Conservation (phyloP, 2,888 invertebrate genomes). For the Danaus chrysippus region DNA sequence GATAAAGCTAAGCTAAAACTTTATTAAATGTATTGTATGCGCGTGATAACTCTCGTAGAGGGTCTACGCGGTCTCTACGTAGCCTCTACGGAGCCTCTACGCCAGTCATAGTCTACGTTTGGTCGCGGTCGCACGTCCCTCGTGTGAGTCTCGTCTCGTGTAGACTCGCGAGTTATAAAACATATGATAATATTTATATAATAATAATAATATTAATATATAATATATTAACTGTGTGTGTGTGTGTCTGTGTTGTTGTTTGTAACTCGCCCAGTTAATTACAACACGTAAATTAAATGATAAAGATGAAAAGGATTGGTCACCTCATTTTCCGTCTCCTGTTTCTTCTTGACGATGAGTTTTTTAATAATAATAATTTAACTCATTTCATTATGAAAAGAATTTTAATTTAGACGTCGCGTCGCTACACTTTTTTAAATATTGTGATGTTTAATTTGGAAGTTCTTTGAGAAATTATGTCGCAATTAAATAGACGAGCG, state of each 20-base stretch:
- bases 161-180: slow-evolving; percentile 16
- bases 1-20: too few relatives aligned
- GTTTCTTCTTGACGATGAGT: slow-evolving; percentile 66
- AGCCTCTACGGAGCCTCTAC: too few relatives aligned
- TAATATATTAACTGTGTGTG: slow-evolving; percentile 22
- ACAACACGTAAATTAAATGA: slow-evolving; percentile 46
- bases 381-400: slow-evolving; percentile 13
- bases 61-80: slow-evolving; percentile 30
- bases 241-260: slow-evolving; percentile 17
- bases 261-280: slow-evolving; percentile 28
- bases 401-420: slow-evolving; percentile 26
- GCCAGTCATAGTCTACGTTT: slow-evolving; percentile 34
- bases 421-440: slow-evolving; percentile 21
- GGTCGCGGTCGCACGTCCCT: slow-evolving; percentile 24
- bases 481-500: slow-evolving; percentile 28
- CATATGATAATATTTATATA: slow-evolving; percentile 9
- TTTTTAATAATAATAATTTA: slow-evolving; percentile 18
- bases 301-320: slow-evolving; percentile 71
- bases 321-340: slow-evolving; percentile 64
- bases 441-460: slow-evolving; percentile 28
- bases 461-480: slow-evolving; percentile 28
- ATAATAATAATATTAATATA: slow-evolving; percentile 17
- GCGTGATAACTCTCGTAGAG: slow-evolving; percentile 18
- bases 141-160: slow-evolving; percentile 6
- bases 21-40: too few relatives aligned